Evolutionary conservation across 2,797 vertebrate genomes (phyloP), one percentile per base, ranked within the genome.

Genomic region (Urosaurus nigricauda): DNA sequence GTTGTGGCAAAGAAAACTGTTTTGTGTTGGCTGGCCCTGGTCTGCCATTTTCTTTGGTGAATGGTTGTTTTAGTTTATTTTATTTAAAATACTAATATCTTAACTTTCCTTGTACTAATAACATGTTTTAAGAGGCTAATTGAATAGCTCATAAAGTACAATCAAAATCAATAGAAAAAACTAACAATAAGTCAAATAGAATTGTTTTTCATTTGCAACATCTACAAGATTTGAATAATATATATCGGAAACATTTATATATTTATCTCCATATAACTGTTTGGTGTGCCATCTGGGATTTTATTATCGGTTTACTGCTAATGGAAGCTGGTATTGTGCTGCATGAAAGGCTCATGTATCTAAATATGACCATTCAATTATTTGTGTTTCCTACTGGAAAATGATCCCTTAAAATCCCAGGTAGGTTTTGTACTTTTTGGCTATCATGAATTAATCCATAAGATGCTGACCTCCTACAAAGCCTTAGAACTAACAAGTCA

Each of bases 401-500:
- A 43, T 78, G 1, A 89, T 78, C 6, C 26, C 80, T 82, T 83
- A 17, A 90, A 51, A 79, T 80, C 37, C 0, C 32, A 1, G 17
- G 53, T 37, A 47, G 0, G 3, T 11, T 71, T 14, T 84, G 0
- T 58, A 2, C 29, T 32, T 75, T 88, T 75, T 71, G 0, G 77
- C 51, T 91, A 19, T 85, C 85, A 85, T 87, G 11, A 89, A 88
- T 87, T 68, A 58, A 79, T 3, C 24, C 21, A 26, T 56, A 87
- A 91, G 8, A 80, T n/a, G 32, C 4, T 83, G 84, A 92, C 8
- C 56, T 91, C 68, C 32, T 16, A 35, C 24, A 79, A 92, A 93
- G 83, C 29, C 29, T 94, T 88, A 82, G 91, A 85, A 1, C 43
- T 47, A 88, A 80, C 2, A 85, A 87, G 13, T 87, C 73, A 87